Conservation (phyloP, 2,888 invertebrate species). For the Torymus auratus region DNA sequence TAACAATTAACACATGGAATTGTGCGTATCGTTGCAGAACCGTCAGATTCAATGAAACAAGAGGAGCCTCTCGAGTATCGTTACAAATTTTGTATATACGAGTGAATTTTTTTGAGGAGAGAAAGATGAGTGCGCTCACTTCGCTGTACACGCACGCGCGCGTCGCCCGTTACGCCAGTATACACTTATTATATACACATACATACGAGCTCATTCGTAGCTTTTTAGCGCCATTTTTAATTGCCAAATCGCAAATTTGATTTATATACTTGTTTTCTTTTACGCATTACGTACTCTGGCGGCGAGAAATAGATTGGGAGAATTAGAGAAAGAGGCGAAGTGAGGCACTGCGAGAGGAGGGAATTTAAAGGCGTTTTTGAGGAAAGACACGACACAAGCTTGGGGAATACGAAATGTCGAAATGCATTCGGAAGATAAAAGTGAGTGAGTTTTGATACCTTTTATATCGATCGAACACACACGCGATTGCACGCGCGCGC, state of each 20-base stretch:
- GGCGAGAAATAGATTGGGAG: background rate
- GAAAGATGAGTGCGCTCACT: conserved; percentile 38
- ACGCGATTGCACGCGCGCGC: conserved; percentile 59
- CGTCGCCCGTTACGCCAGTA: conserved; percentile 18
- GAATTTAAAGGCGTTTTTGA: conserved; percentile 7
- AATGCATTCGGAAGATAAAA: conserved; percentile 42
- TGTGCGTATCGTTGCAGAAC: conserved; percentile 57
- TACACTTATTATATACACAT: too few relatives aligned
- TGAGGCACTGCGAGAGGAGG: conserved; percentile 30
- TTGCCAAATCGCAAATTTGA: conserved; percentile 29
- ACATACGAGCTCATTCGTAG: conserved; percentile 34
- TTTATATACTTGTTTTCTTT: conserved; percentile 35
- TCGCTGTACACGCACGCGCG: conserved; percentile 19
- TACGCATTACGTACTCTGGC: conserved; percentile 41
- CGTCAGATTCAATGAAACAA: conserved; percentile 42
- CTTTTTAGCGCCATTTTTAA: conserved; percentile 49
- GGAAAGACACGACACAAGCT: conserved; percentile 13
- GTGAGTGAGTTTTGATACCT: conserved; percentile 71
- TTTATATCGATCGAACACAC: conserved; percentile 72
- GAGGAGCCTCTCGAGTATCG: conserved; percentile 50
- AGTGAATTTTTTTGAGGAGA: conserved; percentile 28
- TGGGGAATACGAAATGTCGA: conserved; percentile 37
- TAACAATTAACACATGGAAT: conserved; percentile 52
- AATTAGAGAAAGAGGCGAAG: conserved; percentile 15
- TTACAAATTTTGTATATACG: conserved; percentile 57